phyloP scores from a whole-genome alignment of 2,888 invertebrate genomes.

The Calameuta pallipes region DNA sequence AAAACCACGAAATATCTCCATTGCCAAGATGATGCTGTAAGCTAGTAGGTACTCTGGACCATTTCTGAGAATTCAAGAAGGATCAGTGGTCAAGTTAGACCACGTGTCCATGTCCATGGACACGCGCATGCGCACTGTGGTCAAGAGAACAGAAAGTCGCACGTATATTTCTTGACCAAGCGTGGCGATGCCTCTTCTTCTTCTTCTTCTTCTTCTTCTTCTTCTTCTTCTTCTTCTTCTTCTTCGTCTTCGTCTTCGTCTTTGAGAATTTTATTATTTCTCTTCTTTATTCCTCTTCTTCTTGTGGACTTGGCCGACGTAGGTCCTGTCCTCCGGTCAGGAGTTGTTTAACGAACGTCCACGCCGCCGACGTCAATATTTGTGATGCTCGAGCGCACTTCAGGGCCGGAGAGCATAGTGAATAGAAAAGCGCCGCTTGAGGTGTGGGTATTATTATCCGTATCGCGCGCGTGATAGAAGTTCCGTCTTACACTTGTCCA shows the following conservation, averaged over 20 bases:
- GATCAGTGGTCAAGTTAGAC: background rate
- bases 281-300: no score
- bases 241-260: no score
- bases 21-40: background rate
- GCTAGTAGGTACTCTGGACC: background rate
- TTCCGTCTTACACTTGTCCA: no score
- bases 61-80: background rate
- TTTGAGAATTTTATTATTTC: no score
- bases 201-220: no score
- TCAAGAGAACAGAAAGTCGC: background rate
- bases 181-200: background rate
- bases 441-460: no score
- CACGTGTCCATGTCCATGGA: background rate
- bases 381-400: slow-evolving; percentile 52
- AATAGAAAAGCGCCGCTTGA: no score
- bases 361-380: slow-evolving; percentile 57
- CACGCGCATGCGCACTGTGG: background rate
- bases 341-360: slow-evolving; percentile 56
- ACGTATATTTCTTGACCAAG: background rate
- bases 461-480: no score
- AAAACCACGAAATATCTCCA: background rate
- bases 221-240: no score
- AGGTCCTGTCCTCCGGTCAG: slow-evolving; percentile 23
- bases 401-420: background rate
- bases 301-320: slow-evolving; percentile 5